Evolutionary conservation across 2,888 invertebrate genomes (phyloP).

Genomic region (Nematopogon swammerdamellus): DNA sequence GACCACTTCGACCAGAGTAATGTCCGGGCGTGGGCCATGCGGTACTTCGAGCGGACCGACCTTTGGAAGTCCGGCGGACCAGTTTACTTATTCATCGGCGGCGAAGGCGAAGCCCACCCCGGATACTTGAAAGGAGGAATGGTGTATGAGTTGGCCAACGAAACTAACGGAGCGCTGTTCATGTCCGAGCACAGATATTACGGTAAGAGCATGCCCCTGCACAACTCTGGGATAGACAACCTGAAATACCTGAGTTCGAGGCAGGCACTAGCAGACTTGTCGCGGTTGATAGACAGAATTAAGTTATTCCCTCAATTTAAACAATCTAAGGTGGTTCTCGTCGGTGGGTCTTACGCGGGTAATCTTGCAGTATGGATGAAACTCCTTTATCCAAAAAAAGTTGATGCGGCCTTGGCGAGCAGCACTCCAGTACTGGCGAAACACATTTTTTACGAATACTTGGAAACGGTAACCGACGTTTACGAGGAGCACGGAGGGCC

Average conservation of each 20-base stretch:
- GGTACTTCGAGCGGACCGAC: constrained; percentile 31
- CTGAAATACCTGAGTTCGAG: constrained; percentile 30
- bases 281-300: constrained; percentile 22
- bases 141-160: constrained; percentile 32
- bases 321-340: constrained; percentile 32
- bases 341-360: constrained; percentile 42
- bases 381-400: constrained; percentile 30
- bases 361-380: constrained; percentile 44
- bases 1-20: constrained; percentile 32
- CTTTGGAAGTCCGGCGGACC: constrained; percentile 29
- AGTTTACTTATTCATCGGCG: constrained; percentile 32
- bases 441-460: constrained; percentile 35
- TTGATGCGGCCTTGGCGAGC: constrained; percentile 37
- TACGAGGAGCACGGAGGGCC: constrained; percentile 30
- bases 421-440: constrained; percentile 42
- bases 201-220: constrained; percentile 33
- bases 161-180: constrained; percentile 38
- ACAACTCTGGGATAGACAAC: constrained; percentile 22
- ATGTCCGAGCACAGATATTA: constrained; percentile 37
- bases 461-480: constrained; percentile 34
- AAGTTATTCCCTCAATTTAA: constrained; percentile 21
- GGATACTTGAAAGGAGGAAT: constrained; percentile 27
- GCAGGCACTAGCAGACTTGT: constrained; percentile 38
- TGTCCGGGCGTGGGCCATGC: constrained; percentile 32
- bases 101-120: constrained; percentile 27